These are phyloP conservation scores for Caenorhabditis brenneri DNA, from an alignment of 1,140 invertebrate genomes.

Conservation along the genomic window DNA sequence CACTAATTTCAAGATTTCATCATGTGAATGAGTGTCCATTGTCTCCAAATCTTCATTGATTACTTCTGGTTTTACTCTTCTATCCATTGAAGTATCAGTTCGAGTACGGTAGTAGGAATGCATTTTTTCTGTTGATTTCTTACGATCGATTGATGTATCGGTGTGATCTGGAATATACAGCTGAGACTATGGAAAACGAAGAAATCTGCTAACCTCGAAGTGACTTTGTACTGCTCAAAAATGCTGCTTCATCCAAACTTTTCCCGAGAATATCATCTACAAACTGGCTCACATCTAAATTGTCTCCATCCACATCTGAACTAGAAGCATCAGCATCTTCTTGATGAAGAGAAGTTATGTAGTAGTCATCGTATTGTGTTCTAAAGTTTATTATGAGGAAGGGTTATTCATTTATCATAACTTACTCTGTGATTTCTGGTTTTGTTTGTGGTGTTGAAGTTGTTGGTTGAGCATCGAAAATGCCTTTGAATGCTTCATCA, in stretches of 20 bases:
- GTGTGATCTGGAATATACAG: neutral
- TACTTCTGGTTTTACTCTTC: neutral
- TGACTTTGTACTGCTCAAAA: slow-evolving; percentile 29
- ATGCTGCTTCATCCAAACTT: slow-evolving; percentile 6
- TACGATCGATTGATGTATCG: slow-evolving; percentile 9
- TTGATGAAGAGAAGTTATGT: slow-evolving; percentile 9
- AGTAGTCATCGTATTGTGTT: slow-evolving; percentile 1
- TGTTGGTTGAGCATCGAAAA: neutral
- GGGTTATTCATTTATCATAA: neutral
- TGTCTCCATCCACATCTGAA: slow-evolving; percentile 5
- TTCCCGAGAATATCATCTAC: slow-evolving; percentile 27
- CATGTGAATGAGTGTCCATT: neutral
- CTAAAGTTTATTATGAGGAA: neutral
- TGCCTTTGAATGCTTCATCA: slow-evolving; percentile 13
- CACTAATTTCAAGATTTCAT: slow-evolving; percentile 13
- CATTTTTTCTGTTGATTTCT: neutral
- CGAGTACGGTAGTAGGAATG: slow-evolving; percentile 19
- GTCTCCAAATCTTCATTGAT: slow-evolving; percentile 17
- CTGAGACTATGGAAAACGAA: neutral
- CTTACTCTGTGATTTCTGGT: neutral
- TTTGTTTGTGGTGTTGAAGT: neutral
- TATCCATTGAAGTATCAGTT: slow-evolving; percentile 8
- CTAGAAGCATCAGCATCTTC: neutral
- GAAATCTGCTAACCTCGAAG: neutral
- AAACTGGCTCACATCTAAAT: slow-evolving; percentile 19